Evolutionary conservation across 2,888 invertebrate species (phyloP).

Genomic region (Acrocera orbiculus): DNA sequence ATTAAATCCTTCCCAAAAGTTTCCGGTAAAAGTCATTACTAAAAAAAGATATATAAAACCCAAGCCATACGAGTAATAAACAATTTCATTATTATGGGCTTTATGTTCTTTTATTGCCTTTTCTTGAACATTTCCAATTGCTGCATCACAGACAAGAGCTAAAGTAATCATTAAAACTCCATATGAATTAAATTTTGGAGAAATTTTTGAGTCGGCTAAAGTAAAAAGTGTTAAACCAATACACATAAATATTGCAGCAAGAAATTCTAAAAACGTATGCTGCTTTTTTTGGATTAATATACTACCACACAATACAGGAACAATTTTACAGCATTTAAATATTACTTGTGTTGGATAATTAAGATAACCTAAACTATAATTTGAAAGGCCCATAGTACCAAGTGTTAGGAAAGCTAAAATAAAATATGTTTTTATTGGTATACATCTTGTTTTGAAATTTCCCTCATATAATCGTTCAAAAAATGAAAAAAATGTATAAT

Average conservation of each 20-base stretch:
- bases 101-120: conserved; percentile 75
- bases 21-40: conserved; percentile 53
- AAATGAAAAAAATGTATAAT: conserved; percentile 65
- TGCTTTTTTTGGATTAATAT: conserved; percentile 80
- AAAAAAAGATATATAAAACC: conserved; percentile 67
- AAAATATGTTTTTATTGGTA: conserved; percentile 64
- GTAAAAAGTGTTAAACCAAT: conserved; percentile 81
- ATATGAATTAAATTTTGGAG: conserved; percentile 51
- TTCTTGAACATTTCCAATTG: conserved; percentile 94
- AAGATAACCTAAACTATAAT: conserved; percentile 80
- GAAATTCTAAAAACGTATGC: conserved; percentile 66
- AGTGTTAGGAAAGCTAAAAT: conserved; percentile 72
- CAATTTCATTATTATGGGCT: conserved; percentile 80
- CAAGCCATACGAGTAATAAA: conserved; percentile 78
- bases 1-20: conserved; percentile 51
- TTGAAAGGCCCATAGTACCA: conserved; percentile 92
- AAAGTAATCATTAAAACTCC: conserved; percentile 62
- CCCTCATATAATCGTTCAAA: conserved; percentile 44
- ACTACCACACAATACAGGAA: conserved; percentile 88
- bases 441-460: conserved; percentile 44
- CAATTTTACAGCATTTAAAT: conserved; percentile 93
- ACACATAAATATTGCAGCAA: conserved; percentile 75
- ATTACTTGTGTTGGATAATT: conserved; percentile 96
- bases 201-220: conserved; percentile 56
- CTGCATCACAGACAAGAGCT: conserved; percentile 83